Conservation (phyloP, 2,113 vertebrate species). For the Acanthochromis polyacanthus region DNA sequence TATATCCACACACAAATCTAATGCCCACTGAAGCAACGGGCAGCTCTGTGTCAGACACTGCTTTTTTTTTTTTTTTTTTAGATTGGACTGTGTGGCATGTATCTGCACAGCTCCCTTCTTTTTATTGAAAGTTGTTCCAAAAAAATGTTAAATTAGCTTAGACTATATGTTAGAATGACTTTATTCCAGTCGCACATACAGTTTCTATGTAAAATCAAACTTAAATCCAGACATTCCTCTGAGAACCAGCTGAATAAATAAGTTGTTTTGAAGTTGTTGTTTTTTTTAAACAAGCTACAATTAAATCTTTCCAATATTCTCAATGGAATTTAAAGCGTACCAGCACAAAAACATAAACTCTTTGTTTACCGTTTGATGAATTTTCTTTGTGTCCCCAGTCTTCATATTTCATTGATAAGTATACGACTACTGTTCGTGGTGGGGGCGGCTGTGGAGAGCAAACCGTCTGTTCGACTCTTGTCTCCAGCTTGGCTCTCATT, state of each 20-base stretch:
- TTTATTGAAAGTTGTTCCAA: conserved; percentile 27
- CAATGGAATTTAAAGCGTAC: conserved; percentile 19
- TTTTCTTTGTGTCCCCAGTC: conserved; percentile 30
- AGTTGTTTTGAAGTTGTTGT: conserved; percentile 38
- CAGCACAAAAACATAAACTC: conserved; percentile 20
- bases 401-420: conserved; percentile 67
- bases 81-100: conserved; percentile 9
- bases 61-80: conserved; percentile 17
- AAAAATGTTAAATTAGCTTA: conserved; percentile 10
- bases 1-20: conserved; percentile 63
- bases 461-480: conserved; percentile 68
- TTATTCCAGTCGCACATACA: background rate
- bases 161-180: background rate
- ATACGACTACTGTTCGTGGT: conserved; percentile 29
- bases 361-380: conserved; percentile 51
- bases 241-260: conserved; percentile 27
- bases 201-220: conserved; percentile 19
- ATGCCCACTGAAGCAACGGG: conserved; percentile 50
- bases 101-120: background rate
- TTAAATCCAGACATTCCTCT: conserved; percentile 16
- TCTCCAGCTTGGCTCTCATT: conserved; percentile 66
- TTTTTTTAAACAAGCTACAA: conserved; percentile 28
- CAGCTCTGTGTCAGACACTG: conserved; percentile 27
- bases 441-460: conserved; percentile 33
- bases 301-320: conserved; percentile 30